Conservation (phyloP, 2,113 vertebrate species). For the Macrotis lagotis region DNA sequence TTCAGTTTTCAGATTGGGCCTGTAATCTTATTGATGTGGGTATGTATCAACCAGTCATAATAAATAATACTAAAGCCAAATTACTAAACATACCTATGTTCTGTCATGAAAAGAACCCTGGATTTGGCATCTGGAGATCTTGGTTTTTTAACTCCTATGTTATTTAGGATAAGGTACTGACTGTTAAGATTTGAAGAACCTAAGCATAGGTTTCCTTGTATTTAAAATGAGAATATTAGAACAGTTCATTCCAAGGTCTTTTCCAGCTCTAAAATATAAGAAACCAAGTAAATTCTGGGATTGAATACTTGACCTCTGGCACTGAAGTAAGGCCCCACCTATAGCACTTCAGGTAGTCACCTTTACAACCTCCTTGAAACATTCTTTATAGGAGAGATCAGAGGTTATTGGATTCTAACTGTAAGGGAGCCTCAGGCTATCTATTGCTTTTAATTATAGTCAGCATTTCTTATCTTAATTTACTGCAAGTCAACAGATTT, state of each 20-base stretch:
- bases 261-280: neutral
- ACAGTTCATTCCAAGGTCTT: neutral
- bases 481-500: constrained; percentile 5
- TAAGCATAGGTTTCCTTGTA: neutral
- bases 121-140: neutral
- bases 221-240: neutral
- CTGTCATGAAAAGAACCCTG: neutral
- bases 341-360: neutral
- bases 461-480: constrained; percentile 67
- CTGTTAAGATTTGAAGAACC: neutral
- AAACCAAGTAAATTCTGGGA: neutral
- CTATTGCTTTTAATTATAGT: neutral
- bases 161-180: neutral
- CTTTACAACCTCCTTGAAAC: neutral
- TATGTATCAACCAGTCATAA: neutral
- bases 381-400: neutral
- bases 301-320: neutral
- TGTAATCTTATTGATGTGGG: neutral
- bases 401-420: constrained; percentile 18
- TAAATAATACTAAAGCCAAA: neutral
- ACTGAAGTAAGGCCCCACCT: neutral
- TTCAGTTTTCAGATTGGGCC: neutral
- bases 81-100: neutral
- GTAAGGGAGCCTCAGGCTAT: neutral
- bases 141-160: neutral